Conservation (phyloP, 2,797 vertebrate species). For the Carapus acus region DNA sequence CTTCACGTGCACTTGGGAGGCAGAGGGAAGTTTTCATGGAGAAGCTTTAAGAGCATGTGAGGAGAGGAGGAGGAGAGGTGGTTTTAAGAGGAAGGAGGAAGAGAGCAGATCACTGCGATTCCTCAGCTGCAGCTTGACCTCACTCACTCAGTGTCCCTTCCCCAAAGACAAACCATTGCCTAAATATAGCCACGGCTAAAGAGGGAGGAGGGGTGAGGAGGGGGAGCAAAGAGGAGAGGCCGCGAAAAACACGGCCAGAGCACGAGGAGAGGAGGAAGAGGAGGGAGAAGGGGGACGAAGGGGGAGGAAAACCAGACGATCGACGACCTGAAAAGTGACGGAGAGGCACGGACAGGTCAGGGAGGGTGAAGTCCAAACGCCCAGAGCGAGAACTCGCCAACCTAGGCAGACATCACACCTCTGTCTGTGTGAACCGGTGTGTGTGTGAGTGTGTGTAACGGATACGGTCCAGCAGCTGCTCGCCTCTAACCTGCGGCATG, state of each 20-base stretch:
- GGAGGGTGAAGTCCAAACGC: conserved; percentile 2
- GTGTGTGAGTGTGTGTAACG: conserved; percentile 35
- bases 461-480: conserved; percentile 51
- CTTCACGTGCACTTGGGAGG: background rate
- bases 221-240: background rate
- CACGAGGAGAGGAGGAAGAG: background rate
- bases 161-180: conserved; percentile 16
- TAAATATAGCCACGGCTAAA: conserved; percentile 51
- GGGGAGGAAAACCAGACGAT: background rate
- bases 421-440: conserved; percentile 10
- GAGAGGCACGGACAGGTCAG: background rate
- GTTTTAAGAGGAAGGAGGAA: too few species aligned
- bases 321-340: background rate
- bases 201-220: background rate
- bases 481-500: conserved; percentile 24
- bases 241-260: background rate
- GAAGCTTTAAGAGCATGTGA: too few species aligned
- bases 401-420: conserved; percentile 13
- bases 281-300: background rate
- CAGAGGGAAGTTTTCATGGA: background rate
- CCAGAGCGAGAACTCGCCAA: conserved; percentile 6
- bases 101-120: too few species aligned
- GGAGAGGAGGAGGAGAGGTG: too few species aligned
- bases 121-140: conserved; percentile 24
- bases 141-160: conserved; percentile 16